Percentiles rank a stretch among this genome's conserved stretches.
These are phyloP conservation scores for Liodrosophila aerea DNA, from an alignment of 2,888 invertebrate species.

Conservation along the genomic window DNA sequence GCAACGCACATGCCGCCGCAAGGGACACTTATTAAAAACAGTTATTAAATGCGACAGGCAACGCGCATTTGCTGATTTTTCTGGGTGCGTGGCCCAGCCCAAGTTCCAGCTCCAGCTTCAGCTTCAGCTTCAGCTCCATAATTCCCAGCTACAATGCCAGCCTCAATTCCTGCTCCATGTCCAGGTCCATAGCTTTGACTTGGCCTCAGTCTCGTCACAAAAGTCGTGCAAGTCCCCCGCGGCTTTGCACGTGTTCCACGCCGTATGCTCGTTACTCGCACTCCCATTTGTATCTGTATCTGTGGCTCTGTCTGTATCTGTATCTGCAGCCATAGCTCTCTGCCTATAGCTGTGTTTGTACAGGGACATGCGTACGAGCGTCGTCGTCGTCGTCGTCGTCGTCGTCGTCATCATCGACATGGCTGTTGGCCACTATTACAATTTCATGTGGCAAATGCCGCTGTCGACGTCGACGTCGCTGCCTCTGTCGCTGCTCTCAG, in stretches of 20 bases:
- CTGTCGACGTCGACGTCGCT: background rate
- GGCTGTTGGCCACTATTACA: constrained; percentile 30
- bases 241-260: constrained; percentile 82
- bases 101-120: constrained; percentile 21
- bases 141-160: constrained; percentile 4
- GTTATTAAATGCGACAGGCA: constrained; percentile 78
- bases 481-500: constrained; percentile 21
- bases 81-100: constrained; percentile 60
- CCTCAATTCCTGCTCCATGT: constrained; percentile 4
- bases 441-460: constrained; percentile 9
- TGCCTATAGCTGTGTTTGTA: constrained; percentile 40
- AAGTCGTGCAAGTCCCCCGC: constrained; percentile 80
- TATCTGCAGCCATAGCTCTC: constrained; percentile 8
- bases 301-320: constrained; percentile 11
- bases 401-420: constrained; percentile 45
- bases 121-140: constrained; percentile 17
- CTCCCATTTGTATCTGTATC: constrained; percentile 35
- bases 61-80: constrained; percentile 62
- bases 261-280: constrained; percentile 32
- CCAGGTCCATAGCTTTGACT: background rate
- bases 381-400: constrained; percentile 42
- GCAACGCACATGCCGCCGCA: constrained; percentile 53
- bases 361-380: constrained; percentile 72
- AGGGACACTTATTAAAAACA: constrained; percentile 77
- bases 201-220: constrained; percentile 28